Percentiles rank a stretch among this genome's conserved stretches.
Evolutionary conservation across 2,797 vertebrate species (phyloP).

Genomic region (Myotis planiceps): DNA sequence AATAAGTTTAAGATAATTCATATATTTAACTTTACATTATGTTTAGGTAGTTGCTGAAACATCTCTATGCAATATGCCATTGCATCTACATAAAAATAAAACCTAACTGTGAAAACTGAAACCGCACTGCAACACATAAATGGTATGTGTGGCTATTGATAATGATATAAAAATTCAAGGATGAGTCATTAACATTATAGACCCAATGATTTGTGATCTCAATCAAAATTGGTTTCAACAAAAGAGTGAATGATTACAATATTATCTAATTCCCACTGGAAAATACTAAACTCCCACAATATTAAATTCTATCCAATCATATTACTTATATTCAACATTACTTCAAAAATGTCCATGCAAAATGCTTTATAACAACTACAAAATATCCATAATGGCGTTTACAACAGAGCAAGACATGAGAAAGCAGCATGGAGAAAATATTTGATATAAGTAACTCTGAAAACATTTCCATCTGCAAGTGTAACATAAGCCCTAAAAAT

Average conservation of each 20-base stretch:
- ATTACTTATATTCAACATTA: slow-evolving; percentile 5
- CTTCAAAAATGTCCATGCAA: slow-evolving; percentile 18
- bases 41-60: background rate
- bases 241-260: slow-evolving; percentile 18
- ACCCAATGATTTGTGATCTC: background rate
- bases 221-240: slow-evolving; percentile 54
- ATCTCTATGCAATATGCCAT: background rate
- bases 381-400: slow-evolving; percentile 20
- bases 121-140: background rate
- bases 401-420: background rate
- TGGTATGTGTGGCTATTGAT: background rate
- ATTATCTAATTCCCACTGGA: background rate
- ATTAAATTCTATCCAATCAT: background rate
- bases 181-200: background rate
- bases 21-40: background rate
- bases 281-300: slow-evolving; percentile 14
- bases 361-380: slow-evolving; percentile 35
- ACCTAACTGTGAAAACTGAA: background rate
- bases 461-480: slow-evolving; percentile 29
- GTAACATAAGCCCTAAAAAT: background rate
- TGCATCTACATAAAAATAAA: background rate
- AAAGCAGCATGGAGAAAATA: background rate
- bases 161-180: slow-evolving; percentile 52
- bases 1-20: slow-evolving; percentile 37
- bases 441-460: slow-evolving; percentile 62